Conservation (phyloP, 2,113 vertebrate genomes). For the Hyla sarda region DNA sequence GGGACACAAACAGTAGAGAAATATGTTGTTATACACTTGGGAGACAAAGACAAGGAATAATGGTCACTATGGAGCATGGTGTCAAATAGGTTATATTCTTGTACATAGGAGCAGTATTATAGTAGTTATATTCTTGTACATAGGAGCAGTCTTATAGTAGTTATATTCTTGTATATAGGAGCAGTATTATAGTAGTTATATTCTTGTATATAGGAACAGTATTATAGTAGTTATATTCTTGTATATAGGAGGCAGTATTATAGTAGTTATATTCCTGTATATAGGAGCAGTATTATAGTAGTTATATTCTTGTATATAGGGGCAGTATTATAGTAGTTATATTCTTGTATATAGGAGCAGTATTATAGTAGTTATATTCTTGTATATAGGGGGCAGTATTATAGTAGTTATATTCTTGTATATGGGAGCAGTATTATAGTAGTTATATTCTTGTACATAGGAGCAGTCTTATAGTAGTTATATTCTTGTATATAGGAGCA, state of each 20-base stretch:
- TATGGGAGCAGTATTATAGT: background rate
- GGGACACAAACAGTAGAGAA: background rate
- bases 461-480: slow-evolving; percentile 1
- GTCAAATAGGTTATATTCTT: background rate
- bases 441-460: background rate
- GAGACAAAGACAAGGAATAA: background rate
- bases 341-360: slow-evolving; percentile 2
- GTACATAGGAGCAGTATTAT: slow-evolving; percentile 2
- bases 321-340: slow-evolving; percentile 2
- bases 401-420: slow-evolving; percentile 5
- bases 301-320: background rate
- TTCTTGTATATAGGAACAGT: slow-evolving; percentile 5
- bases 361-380: slow-evolving; percentile 9
- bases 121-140: slow-evolving; percentile 10
- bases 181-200: background rate
- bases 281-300: background rate
- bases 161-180: background rate
- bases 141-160: slow-evolving; percentile 11
- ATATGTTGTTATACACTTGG: background rate
- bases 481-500: background rate
- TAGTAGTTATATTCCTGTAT: background rate
- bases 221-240: slow-evolving; percentile 16
- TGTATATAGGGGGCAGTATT: background rate
- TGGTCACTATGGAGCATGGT: background rate
- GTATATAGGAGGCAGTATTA: slow-evolving; percentile 11